Evolutionary conservation across 2,113 vertebrate genomes (phyloP).

Genomic region (Mus pahari): DNA sequence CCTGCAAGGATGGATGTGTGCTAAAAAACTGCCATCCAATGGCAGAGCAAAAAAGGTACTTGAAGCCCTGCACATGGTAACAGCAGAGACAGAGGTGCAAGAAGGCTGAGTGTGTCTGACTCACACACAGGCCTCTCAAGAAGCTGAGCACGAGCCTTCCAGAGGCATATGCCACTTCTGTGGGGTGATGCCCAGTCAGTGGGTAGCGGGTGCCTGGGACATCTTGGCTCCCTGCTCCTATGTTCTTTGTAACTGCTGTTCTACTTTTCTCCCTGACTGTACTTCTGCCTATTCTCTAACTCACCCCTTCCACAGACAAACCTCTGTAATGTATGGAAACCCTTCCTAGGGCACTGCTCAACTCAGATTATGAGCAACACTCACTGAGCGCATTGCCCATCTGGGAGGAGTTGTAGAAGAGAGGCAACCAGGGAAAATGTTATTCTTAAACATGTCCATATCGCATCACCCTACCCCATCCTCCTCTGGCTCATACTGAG

Average conservation of each 20-base stretch:
- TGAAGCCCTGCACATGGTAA: neutral
- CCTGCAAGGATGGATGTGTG: neutral
- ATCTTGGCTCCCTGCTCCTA: neutral
- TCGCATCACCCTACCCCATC: neutral
- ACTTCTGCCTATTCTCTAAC: neutral
- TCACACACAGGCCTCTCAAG: neutral
- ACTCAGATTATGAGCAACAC: neutral
- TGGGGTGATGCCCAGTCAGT: rapidly evolving
- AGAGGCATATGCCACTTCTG: neutral
- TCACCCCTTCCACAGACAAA: rapidly evolving
- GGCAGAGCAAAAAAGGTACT: neutral
- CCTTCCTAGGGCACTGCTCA: neutral
- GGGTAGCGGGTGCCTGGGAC: neutral
- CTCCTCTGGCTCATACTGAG: neutral
- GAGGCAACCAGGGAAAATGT: neutral
- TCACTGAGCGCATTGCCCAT: neutral
- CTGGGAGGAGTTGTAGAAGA: neutral
- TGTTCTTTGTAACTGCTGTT: neutral
- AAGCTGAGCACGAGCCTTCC: neutral
- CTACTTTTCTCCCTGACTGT: neutral
- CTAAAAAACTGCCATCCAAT: neutral
- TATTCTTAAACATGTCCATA: neutral
- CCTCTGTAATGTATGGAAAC: constrained; percentile 2
- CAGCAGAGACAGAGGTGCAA: neutral
- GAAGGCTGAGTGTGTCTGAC: neutral